Conservation (phyloP, 2,113 vertebrate species). For the Psittacus erithacus region DNA sequence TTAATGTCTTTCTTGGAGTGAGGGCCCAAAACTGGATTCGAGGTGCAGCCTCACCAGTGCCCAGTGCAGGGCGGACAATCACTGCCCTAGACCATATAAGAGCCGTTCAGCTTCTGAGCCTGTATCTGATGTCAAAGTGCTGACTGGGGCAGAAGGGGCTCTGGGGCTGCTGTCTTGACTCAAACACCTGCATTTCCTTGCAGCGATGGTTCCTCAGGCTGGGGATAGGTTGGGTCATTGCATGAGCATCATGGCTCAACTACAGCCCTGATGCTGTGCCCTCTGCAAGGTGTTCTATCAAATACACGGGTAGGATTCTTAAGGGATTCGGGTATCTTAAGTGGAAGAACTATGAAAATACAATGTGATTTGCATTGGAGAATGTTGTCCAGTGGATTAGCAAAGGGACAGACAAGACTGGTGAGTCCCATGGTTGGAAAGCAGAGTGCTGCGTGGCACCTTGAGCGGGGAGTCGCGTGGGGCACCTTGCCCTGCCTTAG, state of each 20-base stretch:
- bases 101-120: too few relatives aligned
- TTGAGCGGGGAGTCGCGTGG: accelerated
- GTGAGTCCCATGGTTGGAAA: neutral
- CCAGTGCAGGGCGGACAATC: neutral
- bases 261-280: neutral
- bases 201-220: neutral
- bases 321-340: neutral
- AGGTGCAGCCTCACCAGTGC: neutral
- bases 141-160: neutral
- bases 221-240: neutral
- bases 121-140: neutral
- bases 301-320: accelerated
- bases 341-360: conserved; percentile 33
- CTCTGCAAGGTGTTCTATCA: neutral
- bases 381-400: conserved; percentile 18
- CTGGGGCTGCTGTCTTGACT: accelerated
- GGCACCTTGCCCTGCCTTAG: neutral
- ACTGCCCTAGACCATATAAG: neutral
- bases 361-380: neutral
- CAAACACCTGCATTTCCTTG: accelerated
- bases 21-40: neutral
- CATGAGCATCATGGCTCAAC: neutral
- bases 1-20: neutral
- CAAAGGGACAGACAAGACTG: neutral
- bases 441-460: neutral